Base-by-base conservation (phyloP, 2,113 vertebrate species). In the Podilymbus podiceps region DNA sequence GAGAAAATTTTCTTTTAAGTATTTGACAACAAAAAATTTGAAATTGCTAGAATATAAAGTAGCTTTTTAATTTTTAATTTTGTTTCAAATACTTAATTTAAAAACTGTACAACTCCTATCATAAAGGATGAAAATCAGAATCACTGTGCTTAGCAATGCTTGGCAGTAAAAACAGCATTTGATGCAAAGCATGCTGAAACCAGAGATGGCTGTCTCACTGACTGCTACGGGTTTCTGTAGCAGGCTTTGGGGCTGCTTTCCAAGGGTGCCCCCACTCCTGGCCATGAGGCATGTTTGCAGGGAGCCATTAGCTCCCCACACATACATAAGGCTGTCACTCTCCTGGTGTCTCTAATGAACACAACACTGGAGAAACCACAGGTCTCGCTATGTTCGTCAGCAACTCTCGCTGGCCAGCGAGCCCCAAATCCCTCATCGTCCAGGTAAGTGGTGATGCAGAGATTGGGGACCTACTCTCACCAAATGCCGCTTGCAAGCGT, bases 381-480 rank as follows among this genome's bases (percentile, higher is more conserved):
- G 46, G 59, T 69, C 68, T 80, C 1, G 2, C 47, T 79, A 56
- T 24, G 6, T 9, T 59, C 44, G 16, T 23, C 69, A 80, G 28
- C 75, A 85, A 2, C 46, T 81, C 72, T 75, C 9, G 2, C 59
- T 71, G 52, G 12, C 16, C 66, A 88, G 46, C 22, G 71, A 75
- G n/a, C 24, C 53, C 25, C 62, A 75, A 64, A 83, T 53, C 50
- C n/a, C 27, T 7, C 16, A 1, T 4, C 0, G 0, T 21, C 33
- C 40, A 12, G 46, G 6, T 15, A 50, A 55, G 8, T 1, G 28
- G 17, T 3, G n/a, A 78, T 0, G 6, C 49, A 19, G 49, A 10
- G 33, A 47, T 72, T 72, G 23, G 52, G 50, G 40, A 75, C 50
- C 74, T 56, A 69, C 47, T 42, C 50, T 64, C 79, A 35, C 7